A percentile compares a stretch with the other conserved stretches of the same genome.
Evolutionary conservation across 30 jellyfish, hydroid and myxozoan species (phyloP).

Genomic region (Aurelia aurita): DNA sequence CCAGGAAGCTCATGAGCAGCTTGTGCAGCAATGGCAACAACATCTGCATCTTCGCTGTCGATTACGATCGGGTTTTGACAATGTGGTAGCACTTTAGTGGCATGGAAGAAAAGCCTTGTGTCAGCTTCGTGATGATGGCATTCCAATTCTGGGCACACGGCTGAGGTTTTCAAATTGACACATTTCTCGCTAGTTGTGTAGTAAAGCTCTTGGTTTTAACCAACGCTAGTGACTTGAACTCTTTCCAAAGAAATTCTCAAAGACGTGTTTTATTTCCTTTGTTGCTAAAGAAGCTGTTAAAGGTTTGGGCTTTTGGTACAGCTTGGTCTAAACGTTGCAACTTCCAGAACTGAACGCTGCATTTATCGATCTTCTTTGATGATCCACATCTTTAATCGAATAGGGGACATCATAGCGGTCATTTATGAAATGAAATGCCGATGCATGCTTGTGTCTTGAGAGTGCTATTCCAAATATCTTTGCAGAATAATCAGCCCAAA

Average conservation of each 20-base stretch:
- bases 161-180: constrained; percentile 38
- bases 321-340: constrained; percentile 16
- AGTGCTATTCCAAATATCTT: constrained; percentile 47
- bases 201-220: constrained; percentile 19
- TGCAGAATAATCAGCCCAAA: constrained; percentile 58
- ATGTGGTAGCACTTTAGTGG: no score
- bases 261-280: constrained; percentile 11
- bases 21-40: no score
- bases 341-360: constrained; percentile 20
- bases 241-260: constrained; percentile 22
- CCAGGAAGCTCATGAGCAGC: no score
- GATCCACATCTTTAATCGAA: constrained; percentile 18
- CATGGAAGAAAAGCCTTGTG: no score
- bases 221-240: constrained; percentile 14
- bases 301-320: neutral
- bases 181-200: constrained; percentile 33
- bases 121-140: constrained; percentile 24
- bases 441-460: constrained; percentile 18
- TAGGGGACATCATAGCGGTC: constrained; percentile 39
- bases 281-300: constrained; percentile 15
- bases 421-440: constrained; percentile 30
- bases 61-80: no score
- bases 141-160: constrained; percentile 3
- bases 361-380: constrained; percentile 9
- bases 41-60: no score